Conservation (phyloP, 2,113 vertebrate genomes). For the Sinocyclocheilus anophthalmus region DNA sequence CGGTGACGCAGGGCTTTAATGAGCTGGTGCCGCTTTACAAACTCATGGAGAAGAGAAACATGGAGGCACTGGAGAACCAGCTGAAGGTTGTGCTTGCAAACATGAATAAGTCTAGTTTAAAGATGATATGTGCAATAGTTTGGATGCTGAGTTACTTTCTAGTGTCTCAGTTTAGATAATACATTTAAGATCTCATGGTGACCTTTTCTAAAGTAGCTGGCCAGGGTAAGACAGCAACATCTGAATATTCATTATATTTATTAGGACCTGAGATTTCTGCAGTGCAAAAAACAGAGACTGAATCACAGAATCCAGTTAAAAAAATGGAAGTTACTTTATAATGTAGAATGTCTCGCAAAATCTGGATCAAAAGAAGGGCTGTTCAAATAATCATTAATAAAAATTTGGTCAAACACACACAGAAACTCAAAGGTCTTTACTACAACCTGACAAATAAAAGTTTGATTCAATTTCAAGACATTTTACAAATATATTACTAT, state of each 20-base stretch:
- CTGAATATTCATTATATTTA: no score
- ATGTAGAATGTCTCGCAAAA: no score
- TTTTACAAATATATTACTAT: not conserved
- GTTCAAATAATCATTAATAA: not conserved
- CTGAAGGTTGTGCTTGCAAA: slow-evolving; percentile 71
- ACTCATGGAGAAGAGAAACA: slow-evolving; percentile 87
- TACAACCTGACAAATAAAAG: no score
- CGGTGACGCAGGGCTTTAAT: slow-evolving; percentile 82
- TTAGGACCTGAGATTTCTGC: no score
- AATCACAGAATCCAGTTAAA: no score
- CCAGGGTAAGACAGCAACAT: not conserved
- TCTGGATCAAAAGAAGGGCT: no score
- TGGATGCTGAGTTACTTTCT: not conserved
- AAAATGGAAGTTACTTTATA: no score
- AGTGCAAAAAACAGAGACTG: no score
- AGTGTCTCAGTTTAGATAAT: not conserved
- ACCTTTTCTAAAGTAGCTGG: not conserved
- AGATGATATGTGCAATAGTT: not conserved
- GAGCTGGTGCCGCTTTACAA: slow-evolving; percentile 88
- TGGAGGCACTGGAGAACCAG: slow-evolving; percentile 74
- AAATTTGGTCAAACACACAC: no score
- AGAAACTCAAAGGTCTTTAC: no score
- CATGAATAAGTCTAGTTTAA: not conserved
- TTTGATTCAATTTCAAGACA: not conserved
- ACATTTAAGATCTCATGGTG: not conserved